phyloP scores from a whole-genome alignment of 1,140 invertebrate species.

The Laupala kohalensis region DNA sequence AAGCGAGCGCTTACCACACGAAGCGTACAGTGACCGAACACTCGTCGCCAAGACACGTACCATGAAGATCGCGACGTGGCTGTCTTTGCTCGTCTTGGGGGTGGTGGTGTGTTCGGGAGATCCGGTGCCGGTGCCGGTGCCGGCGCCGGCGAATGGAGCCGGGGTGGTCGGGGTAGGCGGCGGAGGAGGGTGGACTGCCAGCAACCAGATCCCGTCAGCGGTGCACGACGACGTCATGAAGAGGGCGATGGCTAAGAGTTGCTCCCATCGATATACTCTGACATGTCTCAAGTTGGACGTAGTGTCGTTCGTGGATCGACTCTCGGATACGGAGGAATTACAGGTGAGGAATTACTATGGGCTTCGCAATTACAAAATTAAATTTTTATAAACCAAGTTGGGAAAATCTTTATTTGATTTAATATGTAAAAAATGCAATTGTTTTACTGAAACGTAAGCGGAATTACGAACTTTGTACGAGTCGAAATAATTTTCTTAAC shows the following conservation, averaged over 20 bases:
- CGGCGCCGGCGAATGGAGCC: not conserved
- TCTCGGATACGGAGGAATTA: conserved; percentile 41
- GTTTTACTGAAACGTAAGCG: no score
- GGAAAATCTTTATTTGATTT: no score
- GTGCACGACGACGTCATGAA: not conserved
- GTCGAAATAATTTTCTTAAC: no score
- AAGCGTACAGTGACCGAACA: not conserved
- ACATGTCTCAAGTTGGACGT: conserved; percentile 68
- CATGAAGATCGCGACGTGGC: not conserved
- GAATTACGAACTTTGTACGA: no score
- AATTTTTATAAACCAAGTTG: no score
- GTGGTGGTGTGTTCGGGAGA: not conserved
- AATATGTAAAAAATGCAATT: no score
- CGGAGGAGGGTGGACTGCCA: not conserved
- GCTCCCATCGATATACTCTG: conserved; percentile 51
- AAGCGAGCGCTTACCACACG: not conserved
- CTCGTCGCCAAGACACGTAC: not conserved
- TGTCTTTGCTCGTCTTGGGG: not conserved
- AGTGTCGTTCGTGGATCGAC: conserved; percentile 57
- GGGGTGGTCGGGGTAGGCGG: not conserved
- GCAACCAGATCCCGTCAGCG: not conserved
- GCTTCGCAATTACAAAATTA: no score
- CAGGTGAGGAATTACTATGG: conserved; percentile 22
- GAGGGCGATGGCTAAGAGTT: conserved; percentile 38
- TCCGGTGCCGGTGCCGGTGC: not conserved